phyloP scores from a whole-genome alignment of 2,888 invertebrate species.

The Hypomecis atomaria region DNA sequence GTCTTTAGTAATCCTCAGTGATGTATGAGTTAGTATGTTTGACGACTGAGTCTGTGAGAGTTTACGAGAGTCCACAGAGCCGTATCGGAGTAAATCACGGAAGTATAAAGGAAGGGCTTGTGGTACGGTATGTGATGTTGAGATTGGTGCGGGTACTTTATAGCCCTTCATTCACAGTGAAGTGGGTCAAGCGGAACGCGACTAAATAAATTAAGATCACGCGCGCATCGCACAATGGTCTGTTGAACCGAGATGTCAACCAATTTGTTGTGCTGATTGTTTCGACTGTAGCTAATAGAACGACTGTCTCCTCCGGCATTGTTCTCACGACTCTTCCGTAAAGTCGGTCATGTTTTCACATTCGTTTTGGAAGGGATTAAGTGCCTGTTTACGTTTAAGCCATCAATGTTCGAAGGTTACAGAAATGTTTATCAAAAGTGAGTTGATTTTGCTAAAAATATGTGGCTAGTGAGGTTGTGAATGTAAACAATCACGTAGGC shows the following conservation, averaged over 20 bases:
- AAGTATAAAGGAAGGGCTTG: constrained; percentile 44
- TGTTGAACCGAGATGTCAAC: constrained; percentile 32
- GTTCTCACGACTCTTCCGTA: constrained; percentile 21
- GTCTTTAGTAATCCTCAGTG: no score
- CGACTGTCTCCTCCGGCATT: constrained; percentile 32
- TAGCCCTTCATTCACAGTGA: constrained; percentile 66
- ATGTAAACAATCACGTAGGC: constrained; percentile 66
- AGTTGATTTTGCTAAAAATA: constrained; percentile 59
- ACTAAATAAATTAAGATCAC: constrained; percentile 68
- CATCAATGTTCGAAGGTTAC: constrained; percentile 35
- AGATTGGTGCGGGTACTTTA: constrained; percentile 64
- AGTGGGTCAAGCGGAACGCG: constrained; percentile 74
- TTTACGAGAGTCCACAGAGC: constrained; percentile 12
- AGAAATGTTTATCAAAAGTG: constrained; percentile 35
- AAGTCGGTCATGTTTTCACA: constrained; percentile 25
- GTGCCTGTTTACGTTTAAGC: constrained; percentile 27
- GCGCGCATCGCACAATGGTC: constrained; percentile 50
- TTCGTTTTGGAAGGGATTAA: constrained; percentile 24
- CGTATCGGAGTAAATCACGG: constrained; percentile 34
- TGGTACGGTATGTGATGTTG: constrained; percentile 45
- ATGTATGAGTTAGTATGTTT: neutral
- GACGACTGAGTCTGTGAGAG: neutral
- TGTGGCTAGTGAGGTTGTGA: constrained; percentile 58
- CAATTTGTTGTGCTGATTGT: constrained; percentile 45
- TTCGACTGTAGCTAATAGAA: constrained; percentile 33